Percentiles rank a stretch among this genome's conserved stretches.
Evolutionary conservation across 2,797 vertebrate species (phyloP).

Genomic region (Lacerta viridis): DNA sequence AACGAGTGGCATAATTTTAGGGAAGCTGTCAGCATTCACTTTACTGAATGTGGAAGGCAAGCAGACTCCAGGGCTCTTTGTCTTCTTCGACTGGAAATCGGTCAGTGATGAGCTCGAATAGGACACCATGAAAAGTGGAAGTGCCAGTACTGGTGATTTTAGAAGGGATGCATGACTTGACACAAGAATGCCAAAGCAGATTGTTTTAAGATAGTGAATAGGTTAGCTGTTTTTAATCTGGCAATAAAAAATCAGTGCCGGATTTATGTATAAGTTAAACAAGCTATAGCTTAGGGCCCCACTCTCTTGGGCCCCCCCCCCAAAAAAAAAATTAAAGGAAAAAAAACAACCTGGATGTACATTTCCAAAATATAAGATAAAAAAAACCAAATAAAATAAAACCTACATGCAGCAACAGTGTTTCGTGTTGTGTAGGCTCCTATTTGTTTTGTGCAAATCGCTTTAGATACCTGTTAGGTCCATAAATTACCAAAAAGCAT

Average conservation of each 20-base stretch:
- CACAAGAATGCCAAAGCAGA: background rate
- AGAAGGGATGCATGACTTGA: background rate
- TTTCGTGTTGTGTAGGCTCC: too few relatives aligned
- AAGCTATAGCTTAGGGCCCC: too few relatives aligned
- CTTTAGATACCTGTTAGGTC: too few relatives aligned
- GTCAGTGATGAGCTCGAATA: slow-evolving; percentile 30
- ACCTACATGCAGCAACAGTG: too few relatives aligned
- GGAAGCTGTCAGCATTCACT: slow-evolving; percentile 72
- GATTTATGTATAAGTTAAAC: too few relatives aligned
- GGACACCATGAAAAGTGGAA: background rate
- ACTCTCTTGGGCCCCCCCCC: too few relatives aligned
- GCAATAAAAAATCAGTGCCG: background rate
- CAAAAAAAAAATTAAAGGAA: too few relatives aligned
- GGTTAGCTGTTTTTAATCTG: background rate
- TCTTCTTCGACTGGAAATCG: slow-evolving; percentile 64
- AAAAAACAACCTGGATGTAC: too few relatives aligned
- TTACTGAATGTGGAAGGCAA: slow-evolving; percentile 58
- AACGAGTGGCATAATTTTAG: slow-evolving; percentile 64
- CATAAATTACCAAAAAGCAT: too few relatives aligned
- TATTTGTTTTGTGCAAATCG: too few relatives aligned
- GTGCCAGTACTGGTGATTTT: background rate
- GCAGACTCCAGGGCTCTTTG: slow-evolving; percentile 51
- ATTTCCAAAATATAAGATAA: too few relatives aligned
- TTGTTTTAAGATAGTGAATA: background rate
- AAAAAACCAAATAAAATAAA: too few relatives aligned